These are phyloP conservation scores for Hemistola chrysoprasaria DNA, from an alignment of 2,888 invertebrate genomes.

Conservation along the genomic window DNA sequence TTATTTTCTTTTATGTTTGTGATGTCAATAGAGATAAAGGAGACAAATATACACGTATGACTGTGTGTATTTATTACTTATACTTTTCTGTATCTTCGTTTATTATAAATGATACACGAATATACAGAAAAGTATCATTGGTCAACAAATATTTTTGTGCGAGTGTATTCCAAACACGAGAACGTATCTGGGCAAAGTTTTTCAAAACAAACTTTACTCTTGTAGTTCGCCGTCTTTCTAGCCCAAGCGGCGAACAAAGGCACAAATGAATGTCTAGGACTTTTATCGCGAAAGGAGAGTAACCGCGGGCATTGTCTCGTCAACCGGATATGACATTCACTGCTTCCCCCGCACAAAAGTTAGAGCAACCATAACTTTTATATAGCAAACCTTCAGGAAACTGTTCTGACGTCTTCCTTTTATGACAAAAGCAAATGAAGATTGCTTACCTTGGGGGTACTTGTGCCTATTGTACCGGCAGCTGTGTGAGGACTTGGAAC, in stretches of 20 bases:
- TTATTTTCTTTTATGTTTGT: no score
- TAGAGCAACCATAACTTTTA: slow-evolving; percentile 27
- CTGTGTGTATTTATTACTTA: no score
- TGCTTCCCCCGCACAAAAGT: slow-evolving; percentile 30
- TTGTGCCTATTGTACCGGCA: slow-evolving; percentile 11
- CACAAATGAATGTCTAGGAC: slow-evolving; percentile 32
- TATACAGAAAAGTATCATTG: no score
- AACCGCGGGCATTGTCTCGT: slow-evolving; percentile 34
- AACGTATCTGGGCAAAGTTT: slow-evolving; percentile 13
- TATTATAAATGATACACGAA: no score
- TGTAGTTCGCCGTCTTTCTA: slow-evolving; percentile 25
- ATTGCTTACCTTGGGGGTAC: slow-evolving; percentile 22
- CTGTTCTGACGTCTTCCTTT: slow-evolving; percentile 24
- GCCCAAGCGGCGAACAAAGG: slow-evolving; percentile 28
- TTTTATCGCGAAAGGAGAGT: slow-evolving; percentile 29
- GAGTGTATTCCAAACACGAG: slow-evolving; percentile 8
- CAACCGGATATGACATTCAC: slow-evolving; percentile 33
- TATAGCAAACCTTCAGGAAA: slow-evolving; percentile 24
- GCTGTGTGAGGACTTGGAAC: slow-evolving; percentile 14
- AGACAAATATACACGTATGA: no score
- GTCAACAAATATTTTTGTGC: slow-evolving; percentile 4
- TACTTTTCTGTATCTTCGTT: no score
- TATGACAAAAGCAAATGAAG: slow-evolving; percentile 23
- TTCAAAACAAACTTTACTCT: slow-evolving; percentile 25
- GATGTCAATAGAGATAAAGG: no score